These are phyloP conservation scores for Chaunax sp. DNA, from an alignment of 2,797 vertebrate genomes.

Conservation along the genomic window DNA sequence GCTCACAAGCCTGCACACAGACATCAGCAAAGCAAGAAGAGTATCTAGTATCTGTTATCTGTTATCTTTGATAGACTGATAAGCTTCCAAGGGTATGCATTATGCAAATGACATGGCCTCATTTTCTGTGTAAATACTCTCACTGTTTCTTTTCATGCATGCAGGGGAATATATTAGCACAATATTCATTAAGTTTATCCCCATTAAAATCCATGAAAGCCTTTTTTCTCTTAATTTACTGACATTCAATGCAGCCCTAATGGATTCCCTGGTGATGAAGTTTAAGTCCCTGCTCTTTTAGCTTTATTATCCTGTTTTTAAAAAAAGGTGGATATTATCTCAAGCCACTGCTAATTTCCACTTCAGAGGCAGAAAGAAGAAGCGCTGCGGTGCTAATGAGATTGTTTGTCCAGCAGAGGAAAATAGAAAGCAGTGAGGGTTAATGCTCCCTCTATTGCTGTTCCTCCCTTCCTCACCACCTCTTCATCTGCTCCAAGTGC, in stretches of 20 bases:
- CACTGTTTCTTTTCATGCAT: neutral
- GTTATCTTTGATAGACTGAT: neutral
- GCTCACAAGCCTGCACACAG: neutral
- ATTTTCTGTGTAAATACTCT: slow-evolving; percentile 1
- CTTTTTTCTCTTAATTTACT: slow-evolving; percentile 7
- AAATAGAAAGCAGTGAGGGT: neutral
- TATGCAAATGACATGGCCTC: neutral
- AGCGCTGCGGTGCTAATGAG: slow-evolving; percentile 12
- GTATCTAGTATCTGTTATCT: no score
- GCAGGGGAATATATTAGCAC: neutral
- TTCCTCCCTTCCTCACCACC: neutral
- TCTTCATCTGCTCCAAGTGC: no score
- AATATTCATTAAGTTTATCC: slow-evolving; percentile 7
- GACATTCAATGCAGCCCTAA: neutral
- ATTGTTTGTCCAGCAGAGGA: slow-evolving; percentile 11
- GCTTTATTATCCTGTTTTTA: neutral
- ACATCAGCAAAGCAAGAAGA: no score
- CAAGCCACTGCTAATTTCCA: slow-evolving; percentile 37
- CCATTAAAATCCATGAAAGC: slow-evolving; percentile 30
- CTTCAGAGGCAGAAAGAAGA: slow-evolving; percentile 27
- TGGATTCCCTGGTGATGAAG: neutral
- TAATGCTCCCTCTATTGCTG: no score
- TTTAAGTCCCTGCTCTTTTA: slow-evolving; percentile 3
- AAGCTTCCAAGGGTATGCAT: neutral
- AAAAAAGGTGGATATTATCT: slow-evolving; percentile 21